These are phyloP conservation scores for Ceratina japonica DNA, from an alignment of 1,140 invertebrate species.

Conservation along the genomic window DNA sequence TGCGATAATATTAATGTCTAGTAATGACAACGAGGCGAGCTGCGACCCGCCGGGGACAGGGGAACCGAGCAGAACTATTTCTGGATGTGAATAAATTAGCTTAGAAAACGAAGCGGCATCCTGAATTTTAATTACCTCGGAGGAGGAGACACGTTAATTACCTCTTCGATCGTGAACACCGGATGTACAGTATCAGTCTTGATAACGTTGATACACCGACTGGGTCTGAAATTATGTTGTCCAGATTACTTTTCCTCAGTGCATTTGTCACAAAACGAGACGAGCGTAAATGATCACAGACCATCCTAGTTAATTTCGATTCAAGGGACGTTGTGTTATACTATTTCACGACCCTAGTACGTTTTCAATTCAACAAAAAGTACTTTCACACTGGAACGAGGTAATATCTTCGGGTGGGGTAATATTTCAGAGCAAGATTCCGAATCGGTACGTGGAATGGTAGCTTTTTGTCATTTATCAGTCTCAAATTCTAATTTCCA, in stretches of 20 bases:
- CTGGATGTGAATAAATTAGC: constrained; percentile 15
- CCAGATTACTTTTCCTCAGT: neutral
- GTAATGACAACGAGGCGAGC: constrained; percentile 9
- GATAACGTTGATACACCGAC: neutral
- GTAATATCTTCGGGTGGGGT: too few relatives aligned
- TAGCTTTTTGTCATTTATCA: too few relatives aligned
- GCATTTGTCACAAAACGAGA: neutral
- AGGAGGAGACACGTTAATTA: constrained; percentile 32
- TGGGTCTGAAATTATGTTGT: neutral
- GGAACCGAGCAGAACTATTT: neutral
- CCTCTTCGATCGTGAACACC: constrained; percentile 24
- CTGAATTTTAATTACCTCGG: constrained; percentile 17
- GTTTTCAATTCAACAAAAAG: too few relatives aligned
- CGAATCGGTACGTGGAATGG: too few relatives aligned
- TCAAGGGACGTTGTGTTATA: neutral
- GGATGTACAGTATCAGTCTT: neutral
- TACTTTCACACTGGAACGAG: too few relatives aligned
- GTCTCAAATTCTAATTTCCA: too few relatives aligned
- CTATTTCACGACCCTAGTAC: neutral
- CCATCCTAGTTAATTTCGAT: neutral
- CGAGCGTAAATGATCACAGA: neutral
- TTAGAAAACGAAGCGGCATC: neutral
- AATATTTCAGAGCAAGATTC: too few relatives aligned
- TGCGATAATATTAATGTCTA: constrained; percentile 21
- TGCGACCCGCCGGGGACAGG: neutral